Evolutionary conservation across 2,797 vertebrate species (phyloP).

Genomic region (Setipinna tenuifilis): DNA sequence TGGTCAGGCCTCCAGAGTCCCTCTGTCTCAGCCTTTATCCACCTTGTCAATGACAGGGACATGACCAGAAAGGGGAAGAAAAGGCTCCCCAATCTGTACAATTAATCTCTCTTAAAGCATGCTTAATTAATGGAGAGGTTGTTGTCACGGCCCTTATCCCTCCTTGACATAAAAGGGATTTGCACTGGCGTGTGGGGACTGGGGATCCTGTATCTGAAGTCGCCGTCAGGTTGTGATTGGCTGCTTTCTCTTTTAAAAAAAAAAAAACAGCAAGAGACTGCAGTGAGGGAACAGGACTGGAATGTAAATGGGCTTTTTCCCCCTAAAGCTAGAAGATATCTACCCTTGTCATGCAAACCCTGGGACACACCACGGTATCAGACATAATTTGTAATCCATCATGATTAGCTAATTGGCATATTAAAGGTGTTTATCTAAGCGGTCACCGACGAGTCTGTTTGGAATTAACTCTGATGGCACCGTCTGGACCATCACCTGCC

Average conservation of each 20-base stretch:
- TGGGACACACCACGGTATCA: background rate
- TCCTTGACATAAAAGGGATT: slow-evolving; percentile 14
- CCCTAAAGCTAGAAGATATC: background rate
- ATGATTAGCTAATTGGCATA: slow-evolving; percentile 8
- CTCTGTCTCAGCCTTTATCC: slow-evolving; percentile 49
- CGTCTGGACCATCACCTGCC: background rate
- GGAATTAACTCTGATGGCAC: background rate
- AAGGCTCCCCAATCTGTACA: slow-evolving; percentile 62
- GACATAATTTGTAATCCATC: background rate
- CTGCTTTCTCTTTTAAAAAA: slow-evolving; percentile 18
- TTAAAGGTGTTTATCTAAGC: slow-evolving; percentile 19
- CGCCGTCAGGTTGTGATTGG: background rate
- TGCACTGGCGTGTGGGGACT: slow-evolving; percentile 24
- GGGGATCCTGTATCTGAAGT: slow-evolving; percentile 9
- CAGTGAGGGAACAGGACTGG: background rate
- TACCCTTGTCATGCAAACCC: background rate
- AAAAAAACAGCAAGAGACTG: slow-evolving; percentile 20
- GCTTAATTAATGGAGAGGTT: slow-evolving; percentile 72
- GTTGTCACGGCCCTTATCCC: slow-evolving; percentile 51
- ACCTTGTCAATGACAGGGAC: slow-evolving; percentile 66
- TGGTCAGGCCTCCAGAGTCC: background rate
- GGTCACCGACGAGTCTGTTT: background rate
- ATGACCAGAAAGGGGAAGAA: slow-evolving; percentile 22
- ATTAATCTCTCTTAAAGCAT: slow-evolving; percentile 69
- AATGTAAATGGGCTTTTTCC: background rate